A percentile compares a stretch with the other conserved stretches of the same genome.
phyloP scores from a whole-genome alignment of 1,140 invertebrate species.

The Adelges cooleyi region DNA sequence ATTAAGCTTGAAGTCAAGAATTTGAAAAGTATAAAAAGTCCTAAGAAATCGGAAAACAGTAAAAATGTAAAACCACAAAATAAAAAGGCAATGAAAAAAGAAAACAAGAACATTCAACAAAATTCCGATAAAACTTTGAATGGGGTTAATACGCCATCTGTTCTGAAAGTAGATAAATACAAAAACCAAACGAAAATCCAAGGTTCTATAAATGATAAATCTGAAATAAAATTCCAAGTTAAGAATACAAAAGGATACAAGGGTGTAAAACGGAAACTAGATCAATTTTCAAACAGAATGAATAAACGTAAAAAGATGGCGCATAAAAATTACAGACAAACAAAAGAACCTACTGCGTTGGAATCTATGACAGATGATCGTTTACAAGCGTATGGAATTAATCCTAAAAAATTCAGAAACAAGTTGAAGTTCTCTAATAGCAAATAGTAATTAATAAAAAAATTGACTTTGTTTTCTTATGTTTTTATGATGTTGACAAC shows the following conservation, averaged over 20 bases:
- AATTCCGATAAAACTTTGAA: background rate
- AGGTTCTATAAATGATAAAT: too few species aligned
- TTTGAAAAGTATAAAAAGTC: too few species aligned
- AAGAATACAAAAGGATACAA: background rate
- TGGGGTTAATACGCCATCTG: too few species aligned
- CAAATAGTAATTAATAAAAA: conserved; percentile 19
- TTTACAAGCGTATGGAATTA: conserved; percentile 77
- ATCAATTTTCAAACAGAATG: background rate
- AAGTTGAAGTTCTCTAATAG: conserved; percentile 38
- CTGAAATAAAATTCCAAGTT: too few species aligned
- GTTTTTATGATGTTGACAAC: too few species aligned
- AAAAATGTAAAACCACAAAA: background rate
- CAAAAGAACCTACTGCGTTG: conserved; percentile 13
- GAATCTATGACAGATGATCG: conserved; percentile 55
- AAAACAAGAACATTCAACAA: conserved; percentile 17
- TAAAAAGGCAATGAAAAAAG: background rate
- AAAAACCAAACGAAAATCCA: too few species aligned
- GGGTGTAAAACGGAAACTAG: conserved; percentile 5
- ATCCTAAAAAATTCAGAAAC: conserved; percentile 78
- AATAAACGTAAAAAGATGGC: background rate
- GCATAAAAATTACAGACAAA: background rate
- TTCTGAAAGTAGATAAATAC: conserved; percentile 20
- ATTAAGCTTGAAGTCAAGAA: too few species aligned
- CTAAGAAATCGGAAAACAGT: too few species aligned
- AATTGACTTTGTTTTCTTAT: background rate